phyloP scores from a whole-genome alignment of 2,113 vertebrate genomes.

The Actinemys pallida region DNA sequence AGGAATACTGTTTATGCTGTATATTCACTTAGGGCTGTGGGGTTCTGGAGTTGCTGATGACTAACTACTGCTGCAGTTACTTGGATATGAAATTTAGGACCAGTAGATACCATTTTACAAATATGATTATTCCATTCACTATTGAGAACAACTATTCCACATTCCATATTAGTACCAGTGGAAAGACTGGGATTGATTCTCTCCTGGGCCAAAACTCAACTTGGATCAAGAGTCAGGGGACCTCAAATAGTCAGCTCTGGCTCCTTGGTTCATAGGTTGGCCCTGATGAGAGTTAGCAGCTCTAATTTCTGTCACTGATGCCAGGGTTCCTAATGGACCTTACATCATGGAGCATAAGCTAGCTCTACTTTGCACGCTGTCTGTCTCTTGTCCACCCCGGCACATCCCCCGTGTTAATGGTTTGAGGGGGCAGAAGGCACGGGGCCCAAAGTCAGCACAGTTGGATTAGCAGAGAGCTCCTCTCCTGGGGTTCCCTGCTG shows the following conservation, averaged over 20 bases:
- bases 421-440: not conserved
- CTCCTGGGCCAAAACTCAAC: not conserved
- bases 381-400: not conserved
- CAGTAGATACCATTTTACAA: not conserved
- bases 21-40: not conserved
- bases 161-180: too few species aligned
- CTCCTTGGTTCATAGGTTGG: not conserved
- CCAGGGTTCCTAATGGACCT: not conserved
- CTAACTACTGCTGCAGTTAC: not conserved
- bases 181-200: not conserved
- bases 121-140: not conserved
- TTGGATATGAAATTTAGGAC: not conserved
- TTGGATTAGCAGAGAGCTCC: not conserved
- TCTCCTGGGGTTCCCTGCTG: not conserved
- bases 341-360: not conserved
- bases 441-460: not conserved
- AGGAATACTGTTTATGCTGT: not conserved
- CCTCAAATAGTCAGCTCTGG: not conserved
- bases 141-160: not conserved
- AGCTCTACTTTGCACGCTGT: not conserved
- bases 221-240: not conserved
- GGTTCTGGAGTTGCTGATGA: not conserved
- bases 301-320: not conserved
- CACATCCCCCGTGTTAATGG: not conserved
- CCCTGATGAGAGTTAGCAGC: not conserved